phyloP scores from a whole-genome alignment of 1,140 invertebrate genomes.

The Pseudomyrmex dendroicus region DNA sequence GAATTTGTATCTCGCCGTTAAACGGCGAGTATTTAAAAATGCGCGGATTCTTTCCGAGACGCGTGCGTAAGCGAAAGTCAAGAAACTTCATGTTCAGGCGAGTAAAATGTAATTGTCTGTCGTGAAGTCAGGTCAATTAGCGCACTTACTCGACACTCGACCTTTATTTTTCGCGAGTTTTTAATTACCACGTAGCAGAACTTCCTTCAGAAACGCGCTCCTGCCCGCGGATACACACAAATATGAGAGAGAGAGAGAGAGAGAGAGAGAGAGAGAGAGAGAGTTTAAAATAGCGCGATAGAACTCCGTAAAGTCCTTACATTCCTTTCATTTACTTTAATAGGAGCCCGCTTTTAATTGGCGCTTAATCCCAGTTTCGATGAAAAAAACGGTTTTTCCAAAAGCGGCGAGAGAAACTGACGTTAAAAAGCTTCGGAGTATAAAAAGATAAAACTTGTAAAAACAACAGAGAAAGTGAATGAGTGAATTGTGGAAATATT shows the following conservation, averaged over 20 bases:
- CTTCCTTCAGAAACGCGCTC: background rate
- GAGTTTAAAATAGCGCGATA: conserved; percentile 25
- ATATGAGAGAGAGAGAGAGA: background rate
- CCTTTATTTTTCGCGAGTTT: conserved; percentile 49
- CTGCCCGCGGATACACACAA: background rate
- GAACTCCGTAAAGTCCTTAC: background rate
- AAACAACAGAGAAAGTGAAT: background rate
- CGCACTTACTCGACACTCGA: conserved; percentile 35
- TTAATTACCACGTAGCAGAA: conserved; percentile 38
- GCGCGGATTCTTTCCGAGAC: background rate
- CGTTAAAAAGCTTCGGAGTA: background rate
- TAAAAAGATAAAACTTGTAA: background rate
- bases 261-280: background rate
- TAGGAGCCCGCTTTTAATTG: background rate
- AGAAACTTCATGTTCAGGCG: conserved; percentile 19
- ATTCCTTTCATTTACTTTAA: conserved; percentile 16
- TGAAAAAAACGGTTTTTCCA: background rate
- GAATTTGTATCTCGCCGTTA: background rate
- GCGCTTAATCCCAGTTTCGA: conserved; percentile 3
- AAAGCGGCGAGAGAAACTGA: background rate
- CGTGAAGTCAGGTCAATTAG: conserved; percentile 38
- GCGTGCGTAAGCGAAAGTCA: conserved; percentile 16
- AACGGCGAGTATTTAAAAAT: background rate
- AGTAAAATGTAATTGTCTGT: conserved; percentile 37
- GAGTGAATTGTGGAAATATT: background rate